phyloP scores from a whole-genome alignment of 1,140 invertebrate genomes.

The Drosophila tani region DNA sequence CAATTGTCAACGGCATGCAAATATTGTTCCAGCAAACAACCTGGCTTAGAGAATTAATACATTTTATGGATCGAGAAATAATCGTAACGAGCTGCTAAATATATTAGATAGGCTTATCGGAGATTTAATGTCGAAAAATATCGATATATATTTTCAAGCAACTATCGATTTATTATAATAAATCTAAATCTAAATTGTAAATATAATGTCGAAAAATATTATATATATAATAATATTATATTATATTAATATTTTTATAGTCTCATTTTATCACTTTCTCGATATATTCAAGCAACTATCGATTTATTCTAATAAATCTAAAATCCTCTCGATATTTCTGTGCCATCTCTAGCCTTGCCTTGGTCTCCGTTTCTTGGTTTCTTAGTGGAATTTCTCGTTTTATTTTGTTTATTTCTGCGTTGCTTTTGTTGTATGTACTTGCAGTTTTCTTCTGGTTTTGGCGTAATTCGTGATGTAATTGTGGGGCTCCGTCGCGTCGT shows the following conservation, averaged over 20 bases:
- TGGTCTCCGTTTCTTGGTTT: slow-evolving; percentile 10
- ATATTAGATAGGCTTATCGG: neutral
- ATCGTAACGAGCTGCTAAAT: neutral
- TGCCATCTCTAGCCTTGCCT: neutral
- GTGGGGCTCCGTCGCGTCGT: neutral
- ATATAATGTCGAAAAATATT: too few species aligned
- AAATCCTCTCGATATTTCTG: neutral
- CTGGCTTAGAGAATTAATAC: too few species aligned
- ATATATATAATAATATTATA: too few species aligned
- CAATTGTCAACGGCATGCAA: slow-evolving; percentile 42
- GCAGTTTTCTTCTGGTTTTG: slow-evolving; percentile 12
- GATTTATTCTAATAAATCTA: neutral
- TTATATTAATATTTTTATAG: too few species aligned
- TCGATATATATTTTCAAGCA: neutral
- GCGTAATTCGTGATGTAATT: slow-evolving; percentile 31
- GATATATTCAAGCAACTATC: neutral
- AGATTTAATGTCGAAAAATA: too few species aligned
- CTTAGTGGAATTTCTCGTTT: slow-evolving; percentile 25
- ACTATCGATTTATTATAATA: neutral
- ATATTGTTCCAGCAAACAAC: neutral
- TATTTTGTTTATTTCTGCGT: neutral
- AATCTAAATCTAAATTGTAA: too few species aligned
- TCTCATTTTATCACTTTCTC: too few species aligned
- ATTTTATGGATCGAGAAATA: too few species aligned
- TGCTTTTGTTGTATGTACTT: neutral